Evolutionary conservation across 2,113 vertebrate species (phyloP), one percentile per base, ranked within the genome.

Genomic region (Oceanites oceanicus): DNA sequence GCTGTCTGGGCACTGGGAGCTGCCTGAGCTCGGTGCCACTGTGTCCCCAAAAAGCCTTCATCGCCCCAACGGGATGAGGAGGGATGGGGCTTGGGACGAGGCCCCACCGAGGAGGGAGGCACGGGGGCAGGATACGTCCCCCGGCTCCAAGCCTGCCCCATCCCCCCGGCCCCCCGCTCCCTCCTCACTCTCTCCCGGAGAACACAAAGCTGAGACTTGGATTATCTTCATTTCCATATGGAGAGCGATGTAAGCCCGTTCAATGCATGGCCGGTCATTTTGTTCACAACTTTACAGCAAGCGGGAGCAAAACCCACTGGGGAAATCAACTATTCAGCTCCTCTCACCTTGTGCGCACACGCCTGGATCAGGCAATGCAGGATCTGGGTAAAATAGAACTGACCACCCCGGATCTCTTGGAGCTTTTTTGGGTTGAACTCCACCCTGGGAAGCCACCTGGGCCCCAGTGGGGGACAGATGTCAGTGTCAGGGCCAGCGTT

Each of bases 221-320:
- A 98, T 98, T 98, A 98, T 98, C 98, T 98, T 98, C 91, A 98
- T 98, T 98, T 98, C 98, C 98, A 98, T 98, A 98, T 98, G 98
- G 98, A 98, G 97, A 97, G 97, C 95, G 95, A 96, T 98, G 98
- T 98, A 98, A 98, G 97, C 98, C 98, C 95, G 96, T 97, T 98
- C 97, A 97, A 97, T 97, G 98, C 98, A 97, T 97, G 98, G 98
- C 97, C 98, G 91, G 97, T 95, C 98, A 98, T 98, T 98, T 98
- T 98, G 98, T 98, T 98, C 98, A 94, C 98, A 98, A 98, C 98
- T 98, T 98, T 97, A 76, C 97, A 61, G 97, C 96, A 63, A 96
- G 97, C 92, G 76, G 97, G 97, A 98, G 97, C 97, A 21, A 79
- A 98, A 95, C 95, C 98, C 97, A 16, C 96, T 91, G 98, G 98